These are phyloP conservation scores for Lamellibrachia luymesi DNA, from an alignment of 1,140 invertebrate species.

Conservation along the genomic window DNA sequence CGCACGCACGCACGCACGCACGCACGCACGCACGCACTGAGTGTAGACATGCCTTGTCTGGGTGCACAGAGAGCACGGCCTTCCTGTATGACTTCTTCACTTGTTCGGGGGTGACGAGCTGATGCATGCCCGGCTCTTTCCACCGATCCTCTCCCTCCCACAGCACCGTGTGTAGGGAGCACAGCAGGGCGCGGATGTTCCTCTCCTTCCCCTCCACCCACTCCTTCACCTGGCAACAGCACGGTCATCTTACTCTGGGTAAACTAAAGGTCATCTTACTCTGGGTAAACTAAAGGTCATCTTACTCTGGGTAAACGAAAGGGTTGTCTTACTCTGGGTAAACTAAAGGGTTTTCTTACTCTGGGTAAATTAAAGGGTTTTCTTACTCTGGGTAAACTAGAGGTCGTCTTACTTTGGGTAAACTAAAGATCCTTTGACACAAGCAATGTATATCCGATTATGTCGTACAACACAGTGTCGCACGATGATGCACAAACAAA, in stretches of 20 bases:
- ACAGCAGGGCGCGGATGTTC: slow-evolving; percentile 92
- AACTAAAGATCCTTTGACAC: neutral
- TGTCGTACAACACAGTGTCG: too few species aligned
- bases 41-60: slow-evolving; percentile 81
- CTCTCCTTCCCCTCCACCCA: slow-evolving; percentile 95
- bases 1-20: neutral
- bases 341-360: neutral
- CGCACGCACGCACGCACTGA: neutral
- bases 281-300: neutral
- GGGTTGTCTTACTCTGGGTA: neutral
- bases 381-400: neutral
- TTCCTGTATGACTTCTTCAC: slow-evolving; percentile 95
- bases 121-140: slow-evolving; percentile 90
- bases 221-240: slow-evolving; percentile 62
- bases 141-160: slow-evolving; percentile 89
- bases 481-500: too few species aligned
- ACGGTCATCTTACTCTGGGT: neutral
- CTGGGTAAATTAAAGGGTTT: neutral
- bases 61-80: slow-evolving; percentile 94
- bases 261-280: neutral
- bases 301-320: neutral
- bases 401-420: neutral
- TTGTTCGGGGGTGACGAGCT: slow-evolving; percentile 83
- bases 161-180: slow-evolving; percentile 88
- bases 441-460: too few species aligned